Percentiles rank a stretch among this genome's conserved stretches.
These are phyloP conservation scores for Polyploca ridens DNA, from an alignment of 2,888 invertebrate genomes.

Conservation along the genomic window DNA sequence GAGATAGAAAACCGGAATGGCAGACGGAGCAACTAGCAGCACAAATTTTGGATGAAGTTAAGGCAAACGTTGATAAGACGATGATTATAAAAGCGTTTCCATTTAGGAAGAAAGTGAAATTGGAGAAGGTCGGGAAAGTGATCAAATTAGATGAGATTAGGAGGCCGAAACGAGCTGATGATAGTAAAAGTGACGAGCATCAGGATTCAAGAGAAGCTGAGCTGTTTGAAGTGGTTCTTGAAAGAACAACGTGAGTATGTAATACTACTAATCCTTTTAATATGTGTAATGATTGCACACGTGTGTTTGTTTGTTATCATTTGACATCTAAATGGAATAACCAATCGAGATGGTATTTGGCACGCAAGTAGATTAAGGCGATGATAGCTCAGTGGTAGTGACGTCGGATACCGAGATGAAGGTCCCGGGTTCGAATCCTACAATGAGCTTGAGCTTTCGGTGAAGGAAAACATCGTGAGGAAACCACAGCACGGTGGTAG, in stretches of 20 bases:
- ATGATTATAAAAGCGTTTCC: slow-evolving; percentile 49
- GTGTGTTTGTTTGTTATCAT: too few species aligned
- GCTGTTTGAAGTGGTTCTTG: slow-evolving; percentile 58
- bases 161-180: slow-evolving; percentile 49
- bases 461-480: too few species aligned
- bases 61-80: slow-evolving; percentile 59
- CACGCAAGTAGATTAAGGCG: too few species aligned
- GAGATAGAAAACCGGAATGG: slow-evolving; percentile 50
- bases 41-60: slow-evolving; percentile 62
- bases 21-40: slow-evolving; percentile 60
- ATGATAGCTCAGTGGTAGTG: too few species aligned
- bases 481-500: too few species aligned
- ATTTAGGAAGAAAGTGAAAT: slow-evolving; percentile 60
- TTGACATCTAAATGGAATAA: too few species aligned
- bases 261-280: too few species aligned
- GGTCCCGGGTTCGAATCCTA: too few species aligned
- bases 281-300: too few species aligned
- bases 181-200: neutral
- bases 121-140: slow-evolving; percentile 67
- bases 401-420: too few species aligned
- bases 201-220: slow-evolving; percentile 18
- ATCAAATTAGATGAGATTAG: slow-evolving; percentile 56
- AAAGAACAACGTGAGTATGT: slow-evolving; percentile 68
- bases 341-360: too few species aligned
- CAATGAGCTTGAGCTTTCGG: too few species aligned